Base-by-base conservation (phyloP, 2,888 invertebrate species). In the Acleris holmiana region DNA sequence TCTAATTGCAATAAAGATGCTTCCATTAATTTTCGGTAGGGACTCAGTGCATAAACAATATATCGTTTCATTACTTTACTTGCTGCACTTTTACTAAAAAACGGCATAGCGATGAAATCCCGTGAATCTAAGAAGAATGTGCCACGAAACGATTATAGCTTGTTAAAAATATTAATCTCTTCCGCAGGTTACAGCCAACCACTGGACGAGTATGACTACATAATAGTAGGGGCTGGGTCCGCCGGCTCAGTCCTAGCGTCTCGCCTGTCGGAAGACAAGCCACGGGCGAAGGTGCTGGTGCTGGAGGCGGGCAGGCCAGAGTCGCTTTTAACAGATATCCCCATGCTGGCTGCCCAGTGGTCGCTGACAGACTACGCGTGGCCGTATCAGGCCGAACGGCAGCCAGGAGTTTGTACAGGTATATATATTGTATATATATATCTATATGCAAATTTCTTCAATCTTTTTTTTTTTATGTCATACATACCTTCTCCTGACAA, bases 161-260 rank as follows among this genome's bases (percentile, higher is more conserved):
- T 25, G 7, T 8, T 29, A 29, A 8, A 41, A 41, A 41, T n/a
- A 41, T 41, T 15, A 44, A n/a, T 0, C 17, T n/a, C 6, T 44
- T 19, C 50, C 79, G 82, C 75, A 88, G 89, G 87, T 35, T 82
- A 73, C 66, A 74, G 71, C 2, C 71, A 74, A 65, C 81, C 86
- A 0, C 72, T 86, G 17, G 86, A 91, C 4, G 92, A 91, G 79
- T 95, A 95, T 78, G 95, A 96, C 76, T 96, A 95, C 72, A 88
- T 95, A 4, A 88, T 95, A 21, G 91, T 96, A 0, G 96, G 96
- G 0, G 95, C 95, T 0, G 96, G 96, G 0, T 94, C 95, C 0
- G 94, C 95, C 0, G 96, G 96, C 0, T 94, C 95, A 0, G 95
- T 94, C 0, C 75, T 96, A 10, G 96, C 96, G 0, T 94, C 95